Conservation (phyloP, 2,113 vertebrate species). For the Limanda limanda region DNA sequence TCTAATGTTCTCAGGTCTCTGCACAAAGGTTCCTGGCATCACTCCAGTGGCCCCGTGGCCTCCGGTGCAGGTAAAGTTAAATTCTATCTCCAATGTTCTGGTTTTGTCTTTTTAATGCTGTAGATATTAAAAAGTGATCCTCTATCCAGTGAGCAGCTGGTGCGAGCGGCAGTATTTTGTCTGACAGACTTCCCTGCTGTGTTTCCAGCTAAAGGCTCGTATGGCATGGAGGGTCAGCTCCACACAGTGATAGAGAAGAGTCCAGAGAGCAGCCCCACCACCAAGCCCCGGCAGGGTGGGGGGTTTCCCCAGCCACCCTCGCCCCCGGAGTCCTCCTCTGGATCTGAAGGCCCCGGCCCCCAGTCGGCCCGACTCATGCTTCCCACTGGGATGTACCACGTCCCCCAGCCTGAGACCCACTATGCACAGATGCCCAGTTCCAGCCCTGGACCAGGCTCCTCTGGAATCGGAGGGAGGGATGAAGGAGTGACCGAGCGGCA, state of each 20-base stretch:
- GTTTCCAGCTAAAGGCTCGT: constrained; percentile 76
- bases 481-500: constrained; percentile 22
- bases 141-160: too few relatives aligned
- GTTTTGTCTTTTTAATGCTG: not conserved
- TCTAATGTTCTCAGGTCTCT: constrained; percentile 66
- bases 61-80: constrained; percentile 63
- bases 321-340: constrained; percentile 57
- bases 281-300: constrained; percentile 85
- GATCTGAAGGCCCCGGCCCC: constrained; percentile 53
- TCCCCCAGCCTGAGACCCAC: constrained; percentile 89
- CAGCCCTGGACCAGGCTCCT: constrained; percentile 66
- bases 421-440: constrained; percentile 87
- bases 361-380: constrained; percentile 86
- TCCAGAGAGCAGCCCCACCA: constrained; percentile 91
- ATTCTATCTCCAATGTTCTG: not conserved
- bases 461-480: constrained; percentile 19
- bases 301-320: constrained; percentile 77
- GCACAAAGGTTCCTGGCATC: constrained; percentile 84
- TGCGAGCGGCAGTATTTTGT: not conserved
- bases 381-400: constrained; percentile 86
- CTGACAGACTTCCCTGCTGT: constrained; percentile 1
- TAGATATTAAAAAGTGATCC: too few relatives aligned
- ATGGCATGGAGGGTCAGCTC: constrained; percentile 87
- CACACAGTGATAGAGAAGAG: constrained; percentile 94
- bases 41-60: constrained; percentile 73